phyloP scores from a whole-genome alignment of 1,140 invertebrate genomes.

The Sipha flava region DNA sequence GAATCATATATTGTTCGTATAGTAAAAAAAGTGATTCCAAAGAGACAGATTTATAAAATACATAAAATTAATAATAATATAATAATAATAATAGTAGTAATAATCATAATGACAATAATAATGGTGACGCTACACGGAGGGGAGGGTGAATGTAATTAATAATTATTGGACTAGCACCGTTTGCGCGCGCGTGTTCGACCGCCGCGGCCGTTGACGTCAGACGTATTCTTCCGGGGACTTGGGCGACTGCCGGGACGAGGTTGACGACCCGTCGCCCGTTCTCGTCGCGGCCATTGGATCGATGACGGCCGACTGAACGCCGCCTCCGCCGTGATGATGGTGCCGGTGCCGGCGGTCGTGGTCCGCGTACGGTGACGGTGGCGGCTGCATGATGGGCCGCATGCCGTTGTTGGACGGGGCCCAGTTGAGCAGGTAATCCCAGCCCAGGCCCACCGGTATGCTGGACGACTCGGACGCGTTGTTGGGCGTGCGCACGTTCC shows the following conservation, averaged over 20 bases:
- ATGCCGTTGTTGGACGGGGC: slow-evolving; percentile 48
- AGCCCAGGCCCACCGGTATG: slow-evolving; percentile 61
- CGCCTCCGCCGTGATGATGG: not conserved
- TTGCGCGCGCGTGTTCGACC: too few relatives aligned
- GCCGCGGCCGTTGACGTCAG: not conserved
- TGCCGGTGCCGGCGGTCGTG: not conserved
- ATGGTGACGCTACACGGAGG: not conserved
- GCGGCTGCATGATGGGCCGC: not conserved
- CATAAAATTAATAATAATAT: not conserved
- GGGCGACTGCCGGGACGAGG: not conserved
- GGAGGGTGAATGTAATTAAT: not conserved
- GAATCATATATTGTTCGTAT: too few relatives aligned
- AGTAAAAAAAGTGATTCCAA: not conserved
- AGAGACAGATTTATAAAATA: not conserved
- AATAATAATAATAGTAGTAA: not conserved
- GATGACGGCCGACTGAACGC: not conserved
- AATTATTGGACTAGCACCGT: slow-evolving; percentile 7
- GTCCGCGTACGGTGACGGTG: not conserved
- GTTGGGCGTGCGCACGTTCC: slow-evolving; percentile 47
- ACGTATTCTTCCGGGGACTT: slow-evolving; percentile 19
- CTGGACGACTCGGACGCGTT: slow-evolving; percentile 65
- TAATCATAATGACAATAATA: too few relatives aligned
- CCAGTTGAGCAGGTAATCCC: slow-evolving; percentile 93
- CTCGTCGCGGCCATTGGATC: not conserved
- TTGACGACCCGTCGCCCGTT: not conserved